phyloP scores from a whole-genome alignment of 2,888 invertebrate genomes.

The Pseudococcus longispinus region DNA sequence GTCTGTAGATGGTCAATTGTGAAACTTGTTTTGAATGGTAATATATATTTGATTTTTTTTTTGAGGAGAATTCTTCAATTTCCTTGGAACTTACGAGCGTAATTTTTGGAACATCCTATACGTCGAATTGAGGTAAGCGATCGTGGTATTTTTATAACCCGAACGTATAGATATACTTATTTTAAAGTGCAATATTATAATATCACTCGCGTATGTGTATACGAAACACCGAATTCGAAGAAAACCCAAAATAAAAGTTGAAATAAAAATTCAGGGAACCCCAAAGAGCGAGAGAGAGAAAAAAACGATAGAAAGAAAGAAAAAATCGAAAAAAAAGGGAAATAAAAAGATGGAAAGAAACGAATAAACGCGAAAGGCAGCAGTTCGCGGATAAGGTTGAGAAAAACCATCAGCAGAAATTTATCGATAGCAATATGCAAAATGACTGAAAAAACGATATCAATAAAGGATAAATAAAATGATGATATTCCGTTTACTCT shows the following conservation, averaged over 20 bases:
- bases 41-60: neutral
- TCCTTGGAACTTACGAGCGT: neutral
- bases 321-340: neutral
- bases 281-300: neutral
- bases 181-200: neutral
- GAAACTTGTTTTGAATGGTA: too few species aligned
- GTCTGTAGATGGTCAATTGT: too few species aligned
- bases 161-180: too few species aligned
- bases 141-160: neutral
- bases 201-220: neutral
- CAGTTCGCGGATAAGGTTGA: neutral
- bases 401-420: conserved; percentile 32
- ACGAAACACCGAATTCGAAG: neutral
- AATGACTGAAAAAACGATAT: conserved; percentile 55
- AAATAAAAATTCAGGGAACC: neutral
- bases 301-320: neutral
- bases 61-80: neutral
- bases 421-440: conserved; percentile 56
- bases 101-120: neutral
- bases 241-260: neutral
- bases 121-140: neutral
- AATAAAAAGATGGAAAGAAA: conserved; percentile 44
- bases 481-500: conserved; percentile 50
- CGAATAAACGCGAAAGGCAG: conserved; percentile 2
- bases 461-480: conserved; percentile 56